A percentile compares a stretch with the other conserved stretches of the same genome.
Evolutionary conservation across 2,888 invertebrate species (phyloP).

Genomic region (Drosophila yooni): DNA sequence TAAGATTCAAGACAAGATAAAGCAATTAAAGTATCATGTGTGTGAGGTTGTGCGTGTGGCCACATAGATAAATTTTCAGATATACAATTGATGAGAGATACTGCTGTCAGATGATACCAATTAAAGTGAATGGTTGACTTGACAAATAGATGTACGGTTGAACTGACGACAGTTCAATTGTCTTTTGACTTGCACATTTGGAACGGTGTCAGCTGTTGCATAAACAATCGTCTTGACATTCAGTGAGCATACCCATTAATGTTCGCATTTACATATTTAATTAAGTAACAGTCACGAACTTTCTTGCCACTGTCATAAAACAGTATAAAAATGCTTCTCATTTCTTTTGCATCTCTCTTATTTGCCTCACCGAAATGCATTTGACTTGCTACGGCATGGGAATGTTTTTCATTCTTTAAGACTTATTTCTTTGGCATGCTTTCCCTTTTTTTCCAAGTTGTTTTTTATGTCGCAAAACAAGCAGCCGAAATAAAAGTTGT

Average conservation of each 20-base stretch:
- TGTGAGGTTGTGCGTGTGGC: slow-evolving; percentile 9
- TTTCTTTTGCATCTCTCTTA: slow-evolving; percentile 33
- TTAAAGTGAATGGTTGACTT: slow-evolving; percentile 60
- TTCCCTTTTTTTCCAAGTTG: slow-evolving; percentile 15
- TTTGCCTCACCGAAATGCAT: slow-evolving; percentile 45
- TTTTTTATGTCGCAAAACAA: slow-evolving; percentile 39
- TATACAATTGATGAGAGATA: slow-evolving; percentile 52
- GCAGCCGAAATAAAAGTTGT: slow-evolving; percentile 50
- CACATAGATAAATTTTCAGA: slow-evolving; percentile 33
- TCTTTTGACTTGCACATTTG: slow-evolving; percentile 23
- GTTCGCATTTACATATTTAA: slow-evolving; percentile 69
- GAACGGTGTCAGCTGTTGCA: slow-evolving; percentile 25
- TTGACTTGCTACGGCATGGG: slow-evolving; percentile 32
- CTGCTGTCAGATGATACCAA: slow-evolving; percentile 57
- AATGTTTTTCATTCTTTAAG: slow-evolving; percentile 3
- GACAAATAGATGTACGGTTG: slow-evolving; percentile 31
- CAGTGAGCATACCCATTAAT: slow-evolving; percentile 34
- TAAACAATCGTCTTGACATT: slow-evolving; percentile 21
- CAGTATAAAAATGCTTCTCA: slow-evolving; percentile 16
- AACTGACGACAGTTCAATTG: slow-evolving; percentile 22
- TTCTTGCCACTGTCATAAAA: slow-evolving; percentile 36
- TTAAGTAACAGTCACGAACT: slow-evolving; percentile 49
- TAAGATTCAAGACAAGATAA: slow-evolving; percentile 32
- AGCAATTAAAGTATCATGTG: slow-evolving; percentile 59
- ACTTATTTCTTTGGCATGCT: slow-evolving; percentile 27